Percentiles rank a stretch among this genome's conserved stretches.
Conservation (phyloP, 2,888 invertebrate genomes). For the Hesperia comma region DNA sequence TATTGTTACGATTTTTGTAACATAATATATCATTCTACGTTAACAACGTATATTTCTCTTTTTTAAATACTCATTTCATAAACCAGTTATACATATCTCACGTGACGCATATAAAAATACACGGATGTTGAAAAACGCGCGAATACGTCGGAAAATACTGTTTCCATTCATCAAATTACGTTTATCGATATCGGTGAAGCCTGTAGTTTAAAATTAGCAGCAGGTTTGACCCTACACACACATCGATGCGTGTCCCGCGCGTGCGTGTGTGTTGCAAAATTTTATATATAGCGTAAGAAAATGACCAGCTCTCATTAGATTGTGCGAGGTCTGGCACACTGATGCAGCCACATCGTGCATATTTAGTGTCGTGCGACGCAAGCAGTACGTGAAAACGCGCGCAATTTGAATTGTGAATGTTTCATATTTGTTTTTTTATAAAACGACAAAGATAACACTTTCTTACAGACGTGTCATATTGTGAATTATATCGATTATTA, state of each 20-base stretch:
- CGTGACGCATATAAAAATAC: no score
- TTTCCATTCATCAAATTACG: neutral
- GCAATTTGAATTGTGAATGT: constrained; percentile 40
- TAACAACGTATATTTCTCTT: no score
- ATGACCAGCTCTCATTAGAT: constrained; percentile 32
- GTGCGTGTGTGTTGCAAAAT: constrained; percentile 39
- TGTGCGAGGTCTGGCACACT: constrained; percentile 32
- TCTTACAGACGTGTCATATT: constrained; percentile 25
- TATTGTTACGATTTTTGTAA: no score
- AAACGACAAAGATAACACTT: constrained; percentile 39
- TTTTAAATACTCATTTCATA: no score
- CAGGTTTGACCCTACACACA: constrained; percentile 34
- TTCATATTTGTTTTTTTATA: constrained; percentile 41
- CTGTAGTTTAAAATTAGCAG: constrained; percentile 17
- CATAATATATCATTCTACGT: no score
- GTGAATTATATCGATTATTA: neutral
- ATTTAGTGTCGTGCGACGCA: neutral
- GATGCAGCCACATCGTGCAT: constrained; percentile 38
- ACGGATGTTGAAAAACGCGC: no score
- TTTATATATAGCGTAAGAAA: constrained; percentile 37
- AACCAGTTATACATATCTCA: no score
- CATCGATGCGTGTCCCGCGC: neutral
- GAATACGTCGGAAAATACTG: neutral
- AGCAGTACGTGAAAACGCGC: constrained; percentile 32
- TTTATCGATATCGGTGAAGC: constrained; percentile 26